Conservation (phyloP, 1,140 invertebrate species). For the Nasonia longicornis region DNA sequence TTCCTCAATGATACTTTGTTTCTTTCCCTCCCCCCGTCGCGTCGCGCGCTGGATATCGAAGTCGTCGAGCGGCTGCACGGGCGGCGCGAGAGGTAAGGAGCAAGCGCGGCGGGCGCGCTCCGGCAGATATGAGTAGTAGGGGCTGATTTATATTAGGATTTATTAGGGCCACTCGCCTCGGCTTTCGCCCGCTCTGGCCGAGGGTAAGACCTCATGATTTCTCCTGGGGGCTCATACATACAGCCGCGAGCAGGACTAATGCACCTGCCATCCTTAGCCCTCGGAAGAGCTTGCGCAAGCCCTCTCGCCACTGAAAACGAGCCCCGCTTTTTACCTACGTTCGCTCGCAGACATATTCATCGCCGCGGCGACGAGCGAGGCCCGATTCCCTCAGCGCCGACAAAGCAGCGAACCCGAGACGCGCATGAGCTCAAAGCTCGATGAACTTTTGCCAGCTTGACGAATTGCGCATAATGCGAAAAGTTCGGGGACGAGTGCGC, state of each 20-base stretch:
- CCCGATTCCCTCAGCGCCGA: not conserved
- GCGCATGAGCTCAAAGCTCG: not conserved
- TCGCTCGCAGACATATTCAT: not conserved
- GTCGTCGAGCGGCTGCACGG: not conserved
- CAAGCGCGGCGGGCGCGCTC: constrained; percentile 48
- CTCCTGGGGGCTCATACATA: constrained; percentile 62
- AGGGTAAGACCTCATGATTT: constrained; percentile 67
- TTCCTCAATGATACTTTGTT: constrained; percentile 4
- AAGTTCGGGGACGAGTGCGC: too few relatives aligned
- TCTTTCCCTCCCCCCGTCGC: not conserved
- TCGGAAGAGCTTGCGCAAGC: constrained; percentile 16
- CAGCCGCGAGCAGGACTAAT: constrained; percentile 59
- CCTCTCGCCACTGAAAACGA: constrained; percentile 24
- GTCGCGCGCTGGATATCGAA: not conserved
- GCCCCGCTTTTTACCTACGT: constrained; percentile 11
- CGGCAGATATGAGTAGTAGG: constrained; percentile 65
- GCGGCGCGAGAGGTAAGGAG: not conserved
- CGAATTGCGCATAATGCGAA: too few relatives aligned
- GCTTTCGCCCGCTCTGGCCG: constrained; percentile 48
- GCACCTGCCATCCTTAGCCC: constrained; percentile 61
- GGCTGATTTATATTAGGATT: constrained; percentile 67
- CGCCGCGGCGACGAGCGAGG: not conserved
- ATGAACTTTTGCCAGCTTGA: constrained; percentile 18
- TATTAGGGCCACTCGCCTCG: constrained; percentile 60
- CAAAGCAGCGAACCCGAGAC: not conserved